phyloP scores from a whole-genome alignment of 2,888 invertebrate species.

The Melieria picta region DNA sequence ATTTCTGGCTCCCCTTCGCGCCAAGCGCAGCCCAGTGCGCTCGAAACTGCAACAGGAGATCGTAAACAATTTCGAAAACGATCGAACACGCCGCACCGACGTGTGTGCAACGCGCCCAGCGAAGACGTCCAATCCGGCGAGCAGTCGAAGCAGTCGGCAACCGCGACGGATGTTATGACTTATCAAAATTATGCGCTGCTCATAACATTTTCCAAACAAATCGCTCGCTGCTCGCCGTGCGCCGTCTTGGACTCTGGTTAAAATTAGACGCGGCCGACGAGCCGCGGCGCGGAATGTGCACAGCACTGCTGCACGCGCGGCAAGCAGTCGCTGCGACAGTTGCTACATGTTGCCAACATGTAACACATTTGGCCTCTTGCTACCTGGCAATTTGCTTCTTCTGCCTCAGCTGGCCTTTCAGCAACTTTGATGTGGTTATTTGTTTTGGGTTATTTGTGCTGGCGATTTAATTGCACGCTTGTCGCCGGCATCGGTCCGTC shows the following conservation, averaged over 20 bases:
- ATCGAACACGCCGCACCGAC: slow-evolving; percentile 4
- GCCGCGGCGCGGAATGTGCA: slow-evolving; percentile 19
- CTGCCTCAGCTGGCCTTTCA: background rate
- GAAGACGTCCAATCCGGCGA: background rate
- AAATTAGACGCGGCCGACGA: slow-evolving; percentile 30
- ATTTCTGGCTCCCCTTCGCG: slow-evolving; percentile 15
- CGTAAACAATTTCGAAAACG: slow-evolving; percentile 33
- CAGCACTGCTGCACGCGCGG: background rate
- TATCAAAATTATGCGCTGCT: slow-evolving; percentile 36
- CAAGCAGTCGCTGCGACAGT: too few relatives aligned
- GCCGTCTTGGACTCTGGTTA: slow-evolving; percentile 28
- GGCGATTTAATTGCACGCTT: background rate
- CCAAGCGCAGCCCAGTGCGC: background rate
- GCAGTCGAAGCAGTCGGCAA: slow-evolving; percentile 3
- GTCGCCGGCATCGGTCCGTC: background rate
- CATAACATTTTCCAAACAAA: slow-evolving; percentile 38
- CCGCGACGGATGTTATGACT: slow-evolving; percentile 43
- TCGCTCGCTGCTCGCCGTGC: slow-evolving; percentile 16
- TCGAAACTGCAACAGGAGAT: slow-evolving; percentile 27
- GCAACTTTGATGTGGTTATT: background rate
- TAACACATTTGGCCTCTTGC: slow-evolving; percentile 11
- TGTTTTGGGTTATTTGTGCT: background rate
- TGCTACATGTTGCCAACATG: background rate
- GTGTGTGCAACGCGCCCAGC: too few relatives aligned
- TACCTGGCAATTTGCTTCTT: background rate